Evolutionary conservation across 2,797 vertebrate genomes (phyloP), one percentile per base, ranked within the genome.

Genomic region (Hephaestus fuliginosus): DNA sequence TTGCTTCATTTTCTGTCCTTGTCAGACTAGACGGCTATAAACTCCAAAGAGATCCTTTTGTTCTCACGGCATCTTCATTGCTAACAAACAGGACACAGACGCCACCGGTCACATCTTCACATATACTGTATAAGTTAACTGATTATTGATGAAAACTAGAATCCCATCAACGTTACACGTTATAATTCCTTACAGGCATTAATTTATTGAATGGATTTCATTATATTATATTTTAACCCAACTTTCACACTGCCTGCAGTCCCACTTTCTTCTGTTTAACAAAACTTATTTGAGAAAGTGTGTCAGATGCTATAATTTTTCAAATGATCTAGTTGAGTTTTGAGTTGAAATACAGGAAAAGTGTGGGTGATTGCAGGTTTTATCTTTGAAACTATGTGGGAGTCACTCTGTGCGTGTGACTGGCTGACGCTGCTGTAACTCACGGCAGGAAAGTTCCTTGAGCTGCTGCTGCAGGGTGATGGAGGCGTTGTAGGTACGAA

Each of bases 381-480:
- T 33, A 43, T 20, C 20, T 44, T 10, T 6, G 28, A 44, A n/a
- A 51, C 22, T 7, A n/a, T 46, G 46, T 41, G 17, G 30, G 15
- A 55, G 52, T 71, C 46, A 58, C 68, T 78, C n/a, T 17, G 33
- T 65, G 39, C 0, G 2, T 58, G 18, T 33, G 63, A 76, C n/a
- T 51, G 71, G 28, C 36, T 57, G 20, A 65, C 76, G 43, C 39
- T 30, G 66, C 25, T 22, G 39, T 53, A 15, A 96, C 97, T 97
- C 95, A 99, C 98, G 77, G 65, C 95, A 95, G 63, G 97, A 97
- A 55, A 99, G 97, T 85, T 98, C 96, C 83, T 98, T 97, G 48
- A 99, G 96, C 91, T 99, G 98, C 91, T 99, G 97, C 82, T 99
- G 98, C 92, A 99, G 95, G 69, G 97, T 99, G 95, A 98, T 97